A percentile compares a stretch with the other conserved stretches of the same genome.
Evolutionary conservation across 2,888 invertebrate genomes (phyloP).

Genomic region (Hermaeophaga mercurialis): DNA sequence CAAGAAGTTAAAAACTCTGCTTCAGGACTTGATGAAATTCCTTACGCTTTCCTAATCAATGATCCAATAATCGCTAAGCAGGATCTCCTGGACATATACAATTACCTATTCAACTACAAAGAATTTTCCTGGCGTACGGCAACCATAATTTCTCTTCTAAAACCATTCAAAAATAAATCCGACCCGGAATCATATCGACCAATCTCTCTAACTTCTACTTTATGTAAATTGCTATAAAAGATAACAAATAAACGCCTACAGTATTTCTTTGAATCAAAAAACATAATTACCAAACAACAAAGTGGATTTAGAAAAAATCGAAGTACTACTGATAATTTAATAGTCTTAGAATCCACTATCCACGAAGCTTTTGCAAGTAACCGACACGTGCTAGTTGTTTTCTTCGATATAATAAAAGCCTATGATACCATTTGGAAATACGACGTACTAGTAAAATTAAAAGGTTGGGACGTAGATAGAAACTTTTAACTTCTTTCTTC

Average conservation of each 20-base stretch:
- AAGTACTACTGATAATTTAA: conserved; percentile 9
- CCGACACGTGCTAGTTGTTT: conserved; percentile 3
- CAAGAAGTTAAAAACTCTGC: no score
- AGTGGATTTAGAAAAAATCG: conserved; percentile 19
- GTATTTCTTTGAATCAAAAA: conserved; percentile 11
- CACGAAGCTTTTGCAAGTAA: conserved; percentile 10
- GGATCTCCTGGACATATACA: no score
- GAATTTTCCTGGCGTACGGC: no score
- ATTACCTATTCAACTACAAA: no score
- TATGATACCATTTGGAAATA: conserved; percentile 19
- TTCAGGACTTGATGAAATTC: no score
- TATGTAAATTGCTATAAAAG: conserved; percentile 11
- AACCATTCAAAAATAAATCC: no score
- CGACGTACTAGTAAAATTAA: conserved; percentile 14
- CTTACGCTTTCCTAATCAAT: no score
- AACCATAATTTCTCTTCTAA: no score
- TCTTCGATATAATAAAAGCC: conserved; percentile 18
- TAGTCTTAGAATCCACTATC: conserved; percentile 7
- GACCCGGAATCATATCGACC: neutral
- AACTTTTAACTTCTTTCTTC: conserved; percentile 1
- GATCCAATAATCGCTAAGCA: no score
- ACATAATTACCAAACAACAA: conserved; percentile 1
- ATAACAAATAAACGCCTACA: conserved; percentile 6
- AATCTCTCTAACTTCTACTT: neutral
- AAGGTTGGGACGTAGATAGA: neutral